A percentile compares a stretch with the other conserved stretches of the same genome.
Evolutionary conservation across 2,797 vertebrate species (phyloP).

Genomic region (Chelidonichthys spinosus): DNA sequence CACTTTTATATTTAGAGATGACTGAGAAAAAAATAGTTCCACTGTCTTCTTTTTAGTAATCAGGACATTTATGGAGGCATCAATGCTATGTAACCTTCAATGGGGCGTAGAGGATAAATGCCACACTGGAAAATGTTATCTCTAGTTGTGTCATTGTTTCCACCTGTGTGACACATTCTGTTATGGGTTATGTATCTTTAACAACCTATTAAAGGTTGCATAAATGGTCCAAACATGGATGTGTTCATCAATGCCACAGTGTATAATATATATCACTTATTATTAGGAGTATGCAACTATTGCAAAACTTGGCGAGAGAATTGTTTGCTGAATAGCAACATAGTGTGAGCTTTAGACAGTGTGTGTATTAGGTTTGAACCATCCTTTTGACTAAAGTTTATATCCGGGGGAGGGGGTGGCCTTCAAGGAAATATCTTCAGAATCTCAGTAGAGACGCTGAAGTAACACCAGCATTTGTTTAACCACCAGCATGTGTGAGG

Average conservation of each 20-base stretch:
- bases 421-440: conserved; percentile 47
- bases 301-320: conserved; percentile 6
- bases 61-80: conserved; percentile 16
- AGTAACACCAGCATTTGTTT: conserved; percentile 64
- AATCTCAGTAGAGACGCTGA: conserved; percentile 45
- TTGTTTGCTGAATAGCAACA: conserved; percentile 1
- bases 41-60: neutral
- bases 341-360: neutral
- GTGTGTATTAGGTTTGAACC: neutral
- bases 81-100: neutral
- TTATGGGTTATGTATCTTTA: conserved; percentile 12
- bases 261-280: neutral
- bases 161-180: conserved; percentile 5
- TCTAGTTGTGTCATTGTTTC: conserved; percentile 27
- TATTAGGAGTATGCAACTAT: neutral
- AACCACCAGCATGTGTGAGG: conserved; percentile 59
- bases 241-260: conserved; percentile 1
- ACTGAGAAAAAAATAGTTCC: neutral
- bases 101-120: conserved; percentile 7
- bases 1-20: conserved; percentile 1
- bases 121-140: conserved; percentile 12
- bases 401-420: conserved; percentile 9
- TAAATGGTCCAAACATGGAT: neutral
- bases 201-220: conserved; percentile 5
- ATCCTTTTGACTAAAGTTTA: conserved; percentile 54